A percentile compares a stretch with the other conserved stretches of the same genome.
Evolutionary conservation across 2,888 invertebrate genomes (phyloP).

Genomic region (Unio delphinus): DNA sequence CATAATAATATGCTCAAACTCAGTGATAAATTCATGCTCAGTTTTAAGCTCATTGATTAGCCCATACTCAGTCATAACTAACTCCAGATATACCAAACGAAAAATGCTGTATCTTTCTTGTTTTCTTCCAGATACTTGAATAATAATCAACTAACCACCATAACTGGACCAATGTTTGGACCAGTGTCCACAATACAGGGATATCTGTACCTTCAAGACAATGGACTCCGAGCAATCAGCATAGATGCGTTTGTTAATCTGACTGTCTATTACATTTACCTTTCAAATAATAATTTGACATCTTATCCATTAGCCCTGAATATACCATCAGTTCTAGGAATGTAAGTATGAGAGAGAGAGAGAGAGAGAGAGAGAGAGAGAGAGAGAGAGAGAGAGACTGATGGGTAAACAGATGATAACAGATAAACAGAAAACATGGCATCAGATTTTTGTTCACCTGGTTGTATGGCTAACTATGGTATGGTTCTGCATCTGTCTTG

Average conservation of each 20-base stretch:
- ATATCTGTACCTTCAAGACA: slow-evolving; percentile 19
- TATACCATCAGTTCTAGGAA: slow-evolving; percentile 11
- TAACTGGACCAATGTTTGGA: slow-evolving; percentile 23
- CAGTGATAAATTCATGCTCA: no score
- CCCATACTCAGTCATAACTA: slow-evolving; percentile 2
- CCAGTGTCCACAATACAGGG: slow-evolving; percentile 12
- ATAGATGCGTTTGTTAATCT: slow-evolving; percentile 43
- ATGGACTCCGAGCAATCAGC: slow-evolving; percentile 30
- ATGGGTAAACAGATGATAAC: no score
- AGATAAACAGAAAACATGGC: no score
- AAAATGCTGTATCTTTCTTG: background rate
- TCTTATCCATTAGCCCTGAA: slow-evolving; percentile 18
- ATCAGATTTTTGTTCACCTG: no score
- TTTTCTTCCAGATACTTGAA: slow-evolving; percentile 27
- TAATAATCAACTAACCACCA: slow-evolving; percentile 10
- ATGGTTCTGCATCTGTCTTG: no score
- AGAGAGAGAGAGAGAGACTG: no score
- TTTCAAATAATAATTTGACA: slow-evolving; percentile 30
- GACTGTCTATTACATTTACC: slow-evolving; percentile 16
- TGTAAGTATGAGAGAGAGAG: slow-evolving; percentile 12
- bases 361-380: no score
- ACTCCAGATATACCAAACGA: no score
- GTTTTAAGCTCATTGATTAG: background rate
- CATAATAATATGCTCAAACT: no score
- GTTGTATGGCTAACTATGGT: no score